Evolutionary conservation across 2,888 invertebrate genomes (phyloP), one percentile per base, ranked within the genome.

Genomic region (Labia minor): DNA sequence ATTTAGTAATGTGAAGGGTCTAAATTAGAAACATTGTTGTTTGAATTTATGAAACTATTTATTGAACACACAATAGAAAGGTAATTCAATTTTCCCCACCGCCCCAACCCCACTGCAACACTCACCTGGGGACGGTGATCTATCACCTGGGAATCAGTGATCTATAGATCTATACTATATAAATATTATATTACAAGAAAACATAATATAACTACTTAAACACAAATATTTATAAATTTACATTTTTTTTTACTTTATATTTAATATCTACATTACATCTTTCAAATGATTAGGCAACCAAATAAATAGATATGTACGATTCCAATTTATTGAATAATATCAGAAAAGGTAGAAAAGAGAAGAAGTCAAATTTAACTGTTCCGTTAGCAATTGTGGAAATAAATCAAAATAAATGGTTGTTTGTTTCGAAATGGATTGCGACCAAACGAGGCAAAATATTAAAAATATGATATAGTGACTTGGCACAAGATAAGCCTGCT

Each of bases 331-430:
- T 49, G 14, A 16, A 49, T 8, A n/a, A 49, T 49, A 49, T 49
- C 49, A 2, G 16, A 3, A 49, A 3, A 8, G 49, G 6, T 8
- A 49, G 49, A 8, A 14, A 49, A 49, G 16, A 49, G 14, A 49
- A 49, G 49, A 49, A 49, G 4, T 49, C n/a, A 49, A 49, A 49
- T 14, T 4, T 49, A 49, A 14, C 49, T 11, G 16, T 14, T 11
- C 2, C 16, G 14, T 49, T 10, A n/a, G 49, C 2, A 3, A n/a
- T 49, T 49, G 14, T 14, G 49, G 49, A 49, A 49, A 49, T 49
- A 49, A 49, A 49, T 49, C 49, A 49, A 49, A 49, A 49, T 49
- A 49, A 49, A 49, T 49, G 49, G 49, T 49, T 49, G 49, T 49
- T 49, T 11, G 49, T 49, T 49, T 49, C 8, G 49, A 49, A 49